Conservation (phyloP, 2,797 vertebrate genomes). For the Brotogeris chrysoptera region DNA sequence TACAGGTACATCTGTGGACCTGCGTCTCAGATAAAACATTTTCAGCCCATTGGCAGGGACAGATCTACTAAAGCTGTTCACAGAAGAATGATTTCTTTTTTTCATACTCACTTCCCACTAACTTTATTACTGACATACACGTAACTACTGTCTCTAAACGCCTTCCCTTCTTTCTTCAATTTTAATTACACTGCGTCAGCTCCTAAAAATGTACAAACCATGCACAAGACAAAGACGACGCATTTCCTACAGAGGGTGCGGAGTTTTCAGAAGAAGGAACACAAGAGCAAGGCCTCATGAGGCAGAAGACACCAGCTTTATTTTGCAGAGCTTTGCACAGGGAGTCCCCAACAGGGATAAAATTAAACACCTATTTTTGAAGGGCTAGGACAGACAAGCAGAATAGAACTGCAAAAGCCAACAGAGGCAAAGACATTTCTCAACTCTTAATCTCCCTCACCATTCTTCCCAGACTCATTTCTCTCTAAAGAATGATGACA, state of each 20-base stretch:
- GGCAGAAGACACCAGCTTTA: not conserved
- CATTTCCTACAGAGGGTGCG: not conserved
- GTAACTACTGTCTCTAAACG: slow-evolving; percentile 41
- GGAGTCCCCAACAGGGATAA: not conserved
- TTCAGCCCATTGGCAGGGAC: not conserved
- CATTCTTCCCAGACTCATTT: not conserved
- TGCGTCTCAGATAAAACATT: not conserved
- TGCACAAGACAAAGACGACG: not conserved
- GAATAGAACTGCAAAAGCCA: not conserved
- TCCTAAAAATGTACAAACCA: not conserved
- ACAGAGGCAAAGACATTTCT: not conserved
- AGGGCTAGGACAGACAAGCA: not conserved
- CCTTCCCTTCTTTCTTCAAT: not conserved
- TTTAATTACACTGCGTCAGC: slow-evolving; percentile 50
- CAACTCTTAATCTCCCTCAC: not conserved
- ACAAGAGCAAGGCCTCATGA: not conserved
- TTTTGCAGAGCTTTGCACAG: not conserved
- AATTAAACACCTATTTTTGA: not conserved
- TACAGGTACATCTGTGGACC: not conserved
- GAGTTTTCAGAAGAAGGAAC: not conserved
- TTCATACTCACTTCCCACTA: slow-evolving; percentile 15
- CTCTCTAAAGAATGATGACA: not conserved
- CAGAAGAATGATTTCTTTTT: slow-evolving; percentile 3
- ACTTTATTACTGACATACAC: slow-evolving; percentile 5
- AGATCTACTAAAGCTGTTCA: not conserved